Conservation (phyloP, 2,113 vertebrate species). For the Rhinopomastus cyanomelas region DNA sequence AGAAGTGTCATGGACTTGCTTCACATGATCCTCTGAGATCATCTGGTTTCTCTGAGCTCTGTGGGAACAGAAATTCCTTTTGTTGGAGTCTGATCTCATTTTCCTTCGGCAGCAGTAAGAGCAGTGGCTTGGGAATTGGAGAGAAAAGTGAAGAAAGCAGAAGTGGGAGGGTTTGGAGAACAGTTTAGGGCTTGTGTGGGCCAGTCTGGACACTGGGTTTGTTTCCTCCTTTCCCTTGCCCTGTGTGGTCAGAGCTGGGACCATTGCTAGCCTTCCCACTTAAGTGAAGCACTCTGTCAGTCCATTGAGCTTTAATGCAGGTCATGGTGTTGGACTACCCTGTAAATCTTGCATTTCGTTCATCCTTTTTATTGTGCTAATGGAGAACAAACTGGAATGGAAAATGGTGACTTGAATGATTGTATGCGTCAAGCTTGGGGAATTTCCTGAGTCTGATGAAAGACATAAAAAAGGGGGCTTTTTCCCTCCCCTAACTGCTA, state of each 20-base stretch:
- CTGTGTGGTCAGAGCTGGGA: not conserved
- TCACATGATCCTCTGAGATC: conserved; percentile 71
- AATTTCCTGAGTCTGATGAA: conserved; percentile 21
- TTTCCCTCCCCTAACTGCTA: rapidly evolving
- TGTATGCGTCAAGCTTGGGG: not conserved
- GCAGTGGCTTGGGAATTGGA: conserved; percentile 6
- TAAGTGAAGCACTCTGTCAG: not conserved
- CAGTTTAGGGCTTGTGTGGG: not conserved
- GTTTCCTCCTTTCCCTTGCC: not conserved
- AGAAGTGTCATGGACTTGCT: conserved; percentile 68
- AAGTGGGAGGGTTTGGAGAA: not conserved
- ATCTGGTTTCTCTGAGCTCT: conserved; percentile 66
- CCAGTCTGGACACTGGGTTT: not conserved
- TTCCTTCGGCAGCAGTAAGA: conserved; percentile 23
- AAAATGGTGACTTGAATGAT: not conserved
- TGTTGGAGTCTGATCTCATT: conserved; percentile 40
- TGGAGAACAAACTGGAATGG: not conserved
- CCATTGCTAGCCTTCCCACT: not conserved
- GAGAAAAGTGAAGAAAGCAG: conserved; percentile 9
- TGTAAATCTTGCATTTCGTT: not conserved
- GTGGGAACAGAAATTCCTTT: conserved; percentile 67
- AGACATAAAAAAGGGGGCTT: not conserved
- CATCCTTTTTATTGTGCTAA: not conserved
- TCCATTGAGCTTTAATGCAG: not conserved
- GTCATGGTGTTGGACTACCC: rapidly evolving